A percentile compares a stretch with the other conserved stretches of the same genome.
phyloP scores from a whole-genome alignment of 2,888 invertebrate genomes.

The Deilephila porcellus region DNA sequence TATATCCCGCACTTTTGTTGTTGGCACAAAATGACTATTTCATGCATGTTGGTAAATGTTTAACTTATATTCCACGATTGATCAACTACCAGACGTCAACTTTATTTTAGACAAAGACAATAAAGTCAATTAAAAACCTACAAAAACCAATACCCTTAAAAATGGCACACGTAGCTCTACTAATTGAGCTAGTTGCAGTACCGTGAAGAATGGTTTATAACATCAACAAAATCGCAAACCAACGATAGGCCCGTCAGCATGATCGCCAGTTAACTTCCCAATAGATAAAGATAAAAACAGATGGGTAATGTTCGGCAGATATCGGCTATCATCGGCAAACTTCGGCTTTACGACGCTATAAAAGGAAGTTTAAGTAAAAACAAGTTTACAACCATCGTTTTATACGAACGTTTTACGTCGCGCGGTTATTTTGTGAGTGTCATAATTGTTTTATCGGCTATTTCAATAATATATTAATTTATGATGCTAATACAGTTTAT shows the following conservation, averaged over 20 bases:
- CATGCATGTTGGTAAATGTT: too few relatives aligned
- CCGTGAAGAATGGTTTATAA: background rate
- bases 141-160: too few relatives aligned
- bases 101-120: too few relatives aligned
- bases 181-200: background rate
- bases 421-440: slow-evolving; percentile 63
- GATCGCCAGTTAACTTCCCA: slow-evolving; percentile 60
- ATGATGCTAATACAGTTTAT: slow-evolving; percentile 23
- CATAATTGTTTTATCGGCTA: slow-evolving; percentile 60
- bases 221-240: background rate
- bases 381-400: slow-evolving; percentile 77
- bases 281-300: slow-evolving; percentile 54
- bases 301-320: slow-evolving; percentile 44
- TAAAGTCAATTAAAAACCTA: too few relatives aligned
- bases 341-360: slow-evolving; percentile 76
- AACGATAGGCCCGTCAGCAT: slow-evolving; percentile 38
- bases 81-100: too few relatives aligned
- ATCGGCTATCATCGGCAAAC: slow-evolving; percentile 73
- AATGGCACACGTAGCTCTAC: background rate
- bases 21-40: too few relatives aligned
- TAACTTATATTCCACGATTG: too few relatives aligned
- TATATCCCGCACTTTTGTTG: too few relatives aligned
- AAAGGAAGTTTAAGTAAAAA: slow-evolving; percentile 79
- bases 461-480: slow-evolving; percentile 52
- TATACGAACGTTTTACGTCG: slow-evolving; percentile 68